phyloP scores from a whole-genome alignment of 2,797 vertebrate species.

The Mustela erminea region DNA sequence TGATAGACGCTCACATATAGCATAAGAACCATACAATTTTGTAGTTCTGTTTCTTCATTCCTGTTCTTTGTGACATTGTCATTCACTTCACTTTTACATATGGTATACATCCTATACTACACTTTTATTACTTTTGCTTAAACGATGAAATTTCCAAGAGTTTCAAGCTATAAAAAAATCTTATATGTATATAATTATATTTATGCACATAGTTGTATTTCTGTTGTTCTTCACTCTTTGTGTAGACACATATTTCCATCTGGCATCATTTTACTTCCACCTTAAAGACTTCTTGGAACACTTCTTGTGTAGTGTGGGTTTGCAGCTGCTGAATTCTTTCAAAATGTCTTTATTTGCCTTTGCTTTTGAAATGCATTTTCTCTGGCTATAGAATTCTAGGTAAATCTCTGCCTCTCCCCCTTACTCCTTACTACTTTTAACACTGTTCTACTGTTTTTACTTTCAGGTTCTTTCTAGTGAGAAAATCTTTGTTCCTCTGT shows the following conservation, averaged over 20 bases:
- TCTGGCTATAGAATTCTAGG: neutral
- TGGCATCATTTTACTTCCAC: neutral
- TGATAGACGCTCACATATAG: neutral
- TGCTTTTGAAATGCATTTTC: conserved; percentile 8
- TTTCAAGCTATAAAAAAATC: neutral
- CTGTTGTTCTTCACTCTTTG: neutral
- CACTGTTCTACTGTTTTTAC: neutral
- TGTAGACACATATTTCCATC: neutral
- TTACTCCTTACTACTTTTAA: neutral
- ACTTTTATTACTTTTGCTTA: neutral
- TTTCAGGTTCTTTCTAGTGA: neutral
- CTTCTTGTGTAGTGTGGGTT: neutral
- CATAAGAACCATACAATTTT: neutral
- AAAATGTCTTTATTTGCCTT: neutral
- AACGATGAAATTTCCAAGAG: neutral
- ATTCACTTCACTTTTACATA: neutral
- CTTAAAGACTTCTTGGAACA: neutral
- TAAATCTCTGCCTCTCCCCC: neutral
- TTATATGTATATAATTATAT: neutral
- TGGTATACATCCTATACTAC: neutral
- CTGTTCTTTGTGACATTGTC: neutral
- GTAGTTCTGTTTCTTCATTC: neutral
- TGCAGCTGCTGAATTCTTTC: neutral
- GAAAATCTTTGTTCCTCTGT: neutral
- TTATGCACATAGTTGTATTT: neutral